phyloP scores from a whole-genome alignment of 2,888 invertebrate species.

The Lasioglossum villosulum region DNA sequence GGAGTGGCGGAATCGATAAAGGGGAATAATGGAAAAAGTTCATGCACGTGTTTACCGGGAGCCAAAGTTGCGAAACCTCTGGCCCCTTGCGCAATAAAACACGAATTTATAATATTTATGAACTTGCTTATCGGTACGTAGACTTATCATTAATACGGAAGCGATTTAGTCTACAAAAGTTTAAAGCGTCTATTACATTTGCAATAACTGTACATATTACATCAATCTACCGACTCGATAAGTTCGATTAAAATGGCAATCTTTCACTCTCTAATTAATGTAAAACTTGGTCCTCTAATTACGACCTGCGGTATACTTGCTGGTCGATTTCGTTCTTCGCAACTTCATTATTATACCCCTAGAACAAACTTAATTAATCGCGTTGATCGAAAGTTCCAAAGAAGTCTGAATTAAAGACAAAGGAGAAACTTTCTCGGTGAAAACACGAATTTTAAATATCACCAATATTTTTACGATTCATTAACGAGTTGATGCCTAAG shows the following conservation, averaged over 20 bases:
- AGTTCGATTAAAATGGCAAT: not conserved
- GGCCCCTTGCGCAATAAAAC: not conserved
- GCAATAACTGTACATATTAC: not conserved
- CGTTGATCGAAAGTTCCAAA: not conserved
- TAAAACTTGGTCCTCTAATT: not conserved
- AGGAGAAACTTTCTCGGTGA: not conserved
- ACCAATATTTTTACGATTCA: not conserved
- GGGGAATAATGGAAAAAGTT: conserved; percentile 11
- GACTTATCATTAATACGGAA: not conserved
- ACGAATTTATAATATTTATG: not conserved
- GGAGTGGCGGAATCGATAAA: conserved; percentile 1
- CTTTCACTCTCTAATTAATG: not conserved
- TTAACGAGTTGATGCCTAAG: not conserved
- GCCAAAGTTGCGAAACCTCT: not conserved
- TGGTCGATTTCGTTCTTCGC: not conserved
- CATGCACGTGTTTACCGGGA: not conserved
- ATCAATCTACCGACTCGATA: not conserved
- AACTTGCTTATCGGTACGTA: not conserved
- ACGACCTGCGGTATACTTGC: not conserved
- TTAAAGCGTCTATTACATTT: not conserved
- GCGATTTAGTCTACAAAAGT: not conserved
- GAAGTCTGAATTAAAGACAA: not conserved
- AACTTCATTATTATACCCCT: not conserved
- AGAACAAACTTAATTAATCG: not conserved
- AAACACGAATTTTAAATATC: not conserved